Evolutionary conservation across 2,888 invertebrate genomes (phyloP).

Genomic region (Mythimna vitellina): DNA sequence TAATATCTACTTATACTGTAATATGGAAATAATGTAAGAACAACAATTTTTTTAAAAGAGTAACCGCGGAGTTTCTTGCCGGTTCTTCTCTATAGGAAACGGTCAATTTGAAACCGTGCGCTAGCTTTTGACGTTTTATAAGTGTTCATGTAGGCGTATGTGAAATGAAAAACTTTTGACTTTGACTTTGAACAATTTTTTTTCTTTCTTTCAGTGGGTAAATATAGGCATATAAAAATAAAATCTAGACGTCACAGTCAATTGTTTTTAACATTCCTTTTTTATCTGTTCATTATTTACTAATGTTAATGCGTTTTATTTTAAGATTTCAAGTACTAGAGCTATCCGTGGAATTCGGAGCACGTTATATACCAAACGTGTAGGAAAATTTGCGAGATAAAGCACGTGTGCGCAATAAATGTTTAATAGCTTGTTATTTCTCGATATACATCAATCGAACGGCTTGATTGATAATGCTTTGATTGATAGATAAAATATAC

Average conservation of each 20-base stretch:
- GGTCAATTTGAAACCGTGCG: too few relatives aligned
- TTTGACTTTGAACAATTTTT: too few relatives aligned
- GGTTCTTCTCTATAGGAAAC: too few relatives aligned
- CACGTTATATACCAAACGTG: constrained; percentile 2
- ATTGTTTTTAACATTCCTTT: constrained; percentile 31
- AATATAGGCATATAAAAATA: too few relatives aligned
- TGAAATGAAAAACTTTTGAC: too few relatives aligned
- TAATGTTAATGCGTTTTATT: constrained; percentile 27
- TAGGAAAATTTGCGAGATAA: constrained; percentile 28
- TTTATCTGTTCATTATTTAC: constrained; percentile 16
- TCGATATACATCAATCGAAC: constrained; percentile 20
- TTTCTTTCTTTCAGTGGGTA: too few relatives aligned
- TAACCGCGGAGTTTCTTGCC: too few relatives aligned
- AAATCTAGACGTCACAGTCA: not conserved
- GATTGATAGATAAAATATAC: not conserved
- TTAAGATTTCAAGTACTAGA: constrained; percentile 44
- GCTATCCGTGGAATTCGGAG: constrained; percentile 27
- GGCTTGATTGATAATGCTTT: not conserved
- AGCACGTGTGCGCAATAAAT: constrained; percentile 23
- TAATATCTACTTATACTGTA: too few relatives aligned
- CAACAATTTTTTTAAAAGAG: too few relatives aligned
- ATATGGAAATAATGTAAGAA: too few relatives aligned
- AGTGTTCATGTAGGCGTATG: too few relatives aligned
- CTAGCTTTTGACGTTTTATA: too few relatives aligned
- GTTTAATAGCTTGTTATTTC: constrained; percentile 32